A percentile compares a stretch with the other conserved stretches of the same genome.
phyloP scores from a whole-genome alignment of 2,888 invertebrate genomes.

The Strigamia transsilvanica region DNA sequence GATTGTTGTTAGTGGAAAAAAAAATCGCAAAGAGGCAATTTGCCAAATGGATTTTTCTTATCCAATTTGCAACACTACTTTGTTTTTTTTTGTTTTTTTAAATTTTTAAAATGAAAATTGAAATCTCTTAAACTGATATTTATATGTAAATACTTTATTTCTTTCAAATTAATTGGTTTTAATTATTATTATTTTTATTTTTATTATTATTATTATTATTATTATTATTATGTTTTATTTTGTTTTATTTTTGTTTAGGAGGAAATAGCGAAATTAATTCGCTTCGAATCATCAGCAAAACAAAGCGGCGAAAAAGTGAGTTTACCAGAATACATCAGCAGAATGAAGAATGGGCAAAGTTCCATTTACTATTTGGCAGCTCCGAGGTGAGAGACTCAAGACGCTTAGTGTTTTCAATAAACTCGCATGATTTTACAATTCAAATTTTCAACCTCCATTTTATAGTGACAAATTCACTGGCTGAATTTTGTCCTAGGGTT shows the following conservation, averaged over 20 bases:
- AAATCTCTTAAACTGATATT: neutral
- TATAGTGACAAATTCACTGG: slow-evolving; percentile 9
- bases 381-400: slow-evolving; percentile 73
- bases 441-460: neutral
- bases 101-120: neutral
- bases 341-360: slow-evolving; percentile 80
- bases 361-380: slow-evolving; percentile 93
- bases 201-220: no score
- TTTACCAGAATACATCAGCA: slow-evolving; percentile 80
- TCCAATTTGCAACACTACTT: neutral
- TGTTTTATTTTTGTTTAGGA: slow-evolving; percentile 70
- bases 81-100: neutral
- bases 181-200: neutral
- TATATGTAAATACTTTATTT: no score
- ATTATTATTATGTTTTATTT: no score
- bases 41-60: slow-evolving; percentile 17
- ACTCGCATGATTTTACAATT: neutral
- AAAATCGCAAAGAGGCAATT: slow-evolving; percentile 15
- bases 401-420: slow-evolving; percentile 29
- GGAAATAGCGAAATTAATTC: slow-evolving; percentile 84
- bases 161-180: neutral
- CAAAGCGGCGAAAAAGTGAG: slow-evolving; percentile 76
- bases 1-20: neutral
- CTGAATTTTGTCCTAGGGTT: neutral
- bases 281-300: slow-evolving; percentile 89